phyloP scores from a whole-genome alignment of 2,113 vertebrate species.

The Callipepla squamata region DNA sequence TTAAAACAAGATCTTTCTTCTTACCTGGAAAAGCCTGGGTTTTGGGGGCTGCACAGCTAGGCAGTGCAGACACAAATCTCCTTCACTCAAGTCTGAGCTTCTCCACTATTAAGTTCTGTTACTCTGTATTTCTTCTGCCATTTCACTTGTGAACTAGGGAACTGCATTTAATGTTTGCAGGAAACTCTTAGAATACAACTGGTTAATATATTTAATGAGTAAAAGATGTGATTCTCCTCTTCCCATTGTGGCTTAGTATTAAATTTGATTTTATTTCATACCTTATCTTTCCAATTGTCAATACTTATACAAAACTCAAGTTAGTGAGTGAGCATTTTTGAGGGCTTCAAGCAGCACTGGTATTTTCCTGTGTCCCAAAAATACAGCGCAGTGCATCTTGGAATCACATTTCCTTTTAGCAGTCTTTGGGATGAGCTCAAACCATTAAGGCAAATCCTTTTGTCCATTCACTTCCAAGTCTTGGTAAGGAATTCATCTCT shows the following conservation, averaged over 20 bases:
- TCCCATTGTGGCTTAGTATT: not conserved
- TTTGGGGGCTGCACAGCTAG: not conserved
- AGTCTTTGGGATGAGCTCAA: not conserved
- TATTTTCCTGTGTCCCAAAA: not conserved
- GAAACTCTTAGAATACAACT: not conserved
- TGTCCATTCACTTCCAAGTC: rapidly evolving
- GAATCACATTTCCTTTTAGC: not conserved
- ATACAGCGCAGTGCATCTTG: not conserved
- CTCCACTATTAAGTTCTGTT: not conserved
- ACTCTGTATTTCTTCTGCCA: not conserved
- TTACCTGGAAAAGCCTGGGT: not conserved
- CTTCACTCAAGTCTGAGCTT: not conserved
- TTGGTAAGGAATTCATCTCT: not conserved
- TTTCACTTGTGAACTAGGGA: not conserved
- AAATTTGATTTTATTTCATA: not conserved
- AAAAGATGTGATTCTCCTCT: not conserved
- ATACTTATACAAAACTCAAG: not conserved
- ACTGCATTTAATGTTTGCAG: not conserved
- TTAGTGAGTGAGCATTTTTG: not conserved
- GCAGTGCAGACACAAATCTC: not conserved
- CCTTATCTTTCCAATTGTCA: not conserved
- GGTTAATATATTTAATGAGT: not conserved
- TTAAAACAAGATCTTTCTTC: not conserved
- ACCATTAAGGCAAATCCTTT: not conserved
- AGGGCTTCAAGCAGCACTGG: not conserved